Conservation (phyloP, 1,140 invertebrate genomes). For the Drosophila jambulina region DNA sequence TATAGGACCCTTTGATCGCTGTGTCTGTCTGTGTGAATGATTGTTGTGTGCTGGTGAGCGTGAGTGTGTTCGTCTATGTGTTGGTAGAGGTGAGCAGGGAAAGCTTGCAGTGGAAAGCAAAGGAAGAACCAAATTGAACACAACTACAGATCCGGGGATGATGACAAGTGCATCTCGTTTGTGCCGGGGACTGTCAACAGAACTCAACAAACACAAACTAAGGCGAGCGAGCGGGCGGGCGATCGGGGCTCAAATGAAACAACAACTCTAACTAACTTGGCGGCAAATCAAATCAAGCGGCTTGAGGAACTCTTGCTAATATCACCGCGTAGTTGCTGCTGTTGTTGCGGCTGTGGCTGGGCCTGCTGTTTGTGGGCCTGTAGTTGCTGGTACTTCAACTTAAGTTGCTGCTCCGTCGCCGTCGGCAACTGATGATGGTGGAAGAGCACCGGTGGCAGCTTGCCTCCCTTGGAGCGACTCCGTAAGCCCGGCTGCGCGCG, state of each 20-base stretch:
- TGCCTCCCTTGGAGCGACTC: slow-evolving; percentile 68
- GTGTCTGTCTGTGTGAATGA: slow-evolving; percentile 9
- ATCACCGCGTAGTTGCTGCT: slow-evolving; percentile 79
- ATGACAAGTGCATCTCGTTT: slow-evolving; percentile 33
- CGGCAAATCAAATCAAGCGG: slow-evolving; percentile 82
- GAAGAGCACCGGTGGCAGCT: slow-evolving; percentile 61
- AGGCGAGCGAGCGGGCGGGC: slow-evolving; percentile 8
- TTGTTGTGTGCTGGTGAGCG: slow-evolving; percentile 18
- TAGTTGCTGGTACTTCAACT: slow-evolving; percentile 60
- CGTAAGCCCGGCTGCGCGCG: slow-evolving; percentile 51
- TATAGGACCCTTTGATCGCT: slow-evolving; percentile 23
- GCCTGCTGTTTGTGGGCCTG: slow-evolving; percentile 59
- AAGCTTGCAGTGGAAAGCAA: slow-evolving; percentile 43
- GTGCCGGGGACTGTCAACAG: slow-evolving; percentile 24
- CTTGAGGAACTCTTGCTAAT: slow-evolving; percentile 77
- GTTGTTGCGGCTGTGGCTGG: slow-evolving; percentile 41
- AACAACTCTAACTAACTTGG: slow-evolving; percentile 80
- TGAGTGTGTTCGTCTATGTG: slow-evolving; percentile 6
- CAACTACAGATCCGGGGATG: slow-evolving; percentile 12
- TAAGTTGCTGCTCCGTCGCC: slow-evolving; percentile 59
- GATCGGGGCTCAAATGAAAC: slow-evolving; percentile 50
- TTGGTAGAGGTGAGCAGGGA: slow-evolving; percentile 14
- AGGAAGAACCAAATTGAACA: slow-evolving; percentile 25
- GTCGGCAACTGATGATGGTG: slow-evolving; percentile 55
- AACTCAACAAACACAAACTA: slow-evolving; percentile 43